phyloP scores from a whole-genome alignment of 2,888 invertebrate species.

The Tenthredo scrophulariae region DNA sequence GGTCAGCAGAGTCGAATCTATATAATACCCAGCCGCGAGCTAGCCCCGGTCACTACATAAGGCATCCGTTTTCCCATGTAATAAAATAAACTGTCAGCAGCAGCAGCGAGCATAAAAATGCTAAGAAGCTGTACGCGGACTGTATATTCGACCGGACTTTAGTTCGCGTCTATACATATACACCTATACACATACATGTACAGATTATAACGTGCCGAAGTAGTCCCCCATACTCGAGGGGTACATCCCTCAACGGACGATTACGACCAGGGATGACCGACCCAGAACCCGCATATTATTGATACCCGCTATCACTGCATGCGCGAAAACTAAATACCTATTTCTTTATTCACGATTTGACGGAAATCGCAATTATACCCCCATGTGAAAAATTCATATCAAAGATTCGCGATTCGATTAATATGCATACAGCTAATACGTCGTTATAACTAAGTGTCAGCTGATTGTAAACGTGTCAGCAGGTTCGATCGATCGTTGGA shows the following conservation, averaged over 20 bases:
- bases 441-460: neutral
- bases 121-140: constrained; percentile 72
- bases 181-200: neutral
- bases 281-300: constrained; percentile 42
- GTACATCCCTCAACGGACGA: constrained; percentile 24
- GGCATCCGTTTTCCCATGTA: constrained; percentile 64
- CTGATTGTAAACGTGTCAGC: neutral
- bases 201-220: constrained; percentile 24
- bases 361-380: neutral
- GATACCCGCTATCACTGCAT: constrained; percentile 26
- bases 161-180: neutral
- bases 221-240: constrained; percentile 8
- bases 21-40: neutral
- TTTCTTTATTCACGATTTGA: neutral
- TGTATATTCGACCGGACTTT: neutral
- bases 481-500: neutral
- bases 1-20: neutral
- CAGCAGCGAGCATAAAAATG: constrained; percentile 77
- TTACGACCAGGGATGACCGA: constrained; percentile 44
- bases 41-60: neutral
- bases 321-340: neutral
- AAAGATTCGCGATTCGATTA: neutral
- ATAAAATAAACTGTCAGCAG: constrained; percentile 78
- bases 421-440: neutral
- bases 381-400: too few relatives aligned